A percentile compares a stretch with the other conserved stretches of the same genome.
These are phyloP conservation scores for Camponotus floridanus DNA, from an alignment of 1,140 invertebrate genomes.

Conservation along the genomic window DNA sequence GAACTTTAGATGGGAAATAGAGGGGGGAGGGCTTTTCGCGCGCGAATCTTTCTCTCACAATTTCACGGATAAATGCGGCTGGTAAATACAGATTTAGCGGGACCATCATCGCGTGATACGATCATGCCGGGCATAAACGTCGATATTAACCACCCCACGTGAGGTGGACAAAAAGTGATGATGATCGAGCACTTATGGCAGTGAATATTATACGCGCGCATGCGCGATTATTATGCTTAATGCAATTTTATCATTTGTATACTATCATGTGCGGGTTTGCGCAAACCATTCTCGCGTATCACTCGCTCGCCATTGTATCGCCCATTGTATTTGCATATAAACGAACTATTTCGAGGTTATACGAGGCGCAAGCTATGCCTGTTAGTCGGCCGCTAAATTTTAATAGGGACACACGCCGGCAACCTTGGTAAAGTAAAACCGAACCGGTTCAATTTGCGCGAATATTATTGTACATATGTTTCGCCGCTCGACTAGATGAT, in stretches of 20 bases:
- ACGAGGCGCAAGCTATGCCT: constrained; percentile 57
- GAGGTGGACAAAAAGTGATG: constrained; percentile 41
- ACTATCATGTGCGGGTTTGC: constrained; percentile 64
- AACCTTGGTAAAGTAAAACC: constrained; percentile 61
- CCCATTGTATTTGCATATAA: constrained; percentile 82
- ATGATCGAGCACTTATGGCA: constrained; percentile 57
- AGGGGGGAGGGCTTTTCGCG: no score
- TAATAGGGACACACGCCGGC: constrained; percentile 53
- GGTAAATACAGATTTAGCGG: constrained; percentile 45
- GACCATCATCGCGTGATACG: constrained; percentile 35
- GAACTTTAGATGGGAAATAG: background rate
- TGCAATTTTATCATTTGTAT: constrained; percentile 71
- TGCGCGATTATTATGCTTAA: constrained; percentile 62
- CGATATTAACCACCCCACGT: constrained; percentile 42
- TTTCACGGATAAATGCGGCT: constrained; percentile 34
- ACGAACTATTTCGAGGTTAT: constrained; percentile 81
- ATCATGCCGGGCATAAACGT: constrained; percentile 42
- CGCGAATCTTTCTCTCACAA: background rate
- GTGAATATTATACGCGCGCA: constrained; percentile 19
- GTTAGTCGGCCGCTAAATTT: constrained; percentile 63
- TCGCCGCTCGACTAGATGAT: constrained; percentile 33
- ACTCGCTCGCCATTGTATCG: constrained; percentile 59
- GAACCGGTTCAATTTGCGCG: constrained; percentile 59
- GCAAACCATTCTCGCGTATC: constrained; percentile 58
- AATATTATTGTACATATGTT: constrained; percentile 56